Base-by-base conservation (phyloP, 2,113 vertebrate genomes). In the Myrmecophaga tridactyla region DNA sequence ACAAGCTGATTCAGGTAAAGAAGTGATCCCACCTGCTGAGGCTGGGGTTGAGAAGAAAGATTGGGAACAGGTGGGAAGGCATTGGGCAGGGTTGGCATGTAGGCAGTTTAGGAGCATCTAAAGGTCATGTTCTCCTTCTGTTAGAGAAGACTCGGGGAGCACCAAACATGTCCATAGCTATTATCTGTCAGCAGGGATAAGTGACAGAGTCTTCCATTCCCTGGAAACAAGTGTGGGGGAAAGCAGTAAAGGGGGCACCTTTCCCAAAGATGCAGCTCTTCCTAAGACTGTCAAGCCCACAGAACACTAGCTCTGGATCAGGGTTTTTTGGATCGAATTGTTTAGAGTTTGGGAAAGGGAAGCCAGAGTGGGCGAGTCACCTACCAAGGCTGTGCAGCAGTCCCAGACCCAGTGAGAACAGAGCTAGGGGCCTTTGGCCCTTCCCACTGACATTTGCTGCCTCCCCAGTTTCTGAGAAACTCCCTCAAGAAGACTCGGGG, bases 1-100 rank as follows among this genome's bases (percentile, higher is more conserved):
- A 96, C 81, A 97, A 95, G 80, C 94, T 97, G 9, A 96, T 97
- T 34, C 96, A 97, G 97, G 97, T 97, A 72, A 65, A 48, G 60
- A 58, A 13, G 39, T 11, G 17, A n/a, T 10, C 7, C 46, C 1
- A 6, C 39, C 7, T 20, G n/a, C 94, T 3, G 83, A 72, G 51
- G 25, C 14, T 23, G 1, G 18, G 34, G 20, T 0, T 11, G 14
- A 5, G 69, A 23, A 9, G 58, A 25, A 6, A n/a, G 13, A 20
- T 2, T 25, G 18, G 2, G 6, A 2, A 0, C 0, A 31, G 46
- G 0, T 8, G 34, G 70, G 36, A 29, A 25, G 34, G 14, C 1
- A 1, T 11, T 11, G 6, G 20, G 20, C 23, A 6, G 23, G 36
- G 4, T 9, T 62, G 62, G 39, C 18, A 1, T 0, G 15, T 60